phyloP scores from a whole-genome alignment of 2,797 vertebrate genomes.

The Thripadectes ignobilis region DNA sequence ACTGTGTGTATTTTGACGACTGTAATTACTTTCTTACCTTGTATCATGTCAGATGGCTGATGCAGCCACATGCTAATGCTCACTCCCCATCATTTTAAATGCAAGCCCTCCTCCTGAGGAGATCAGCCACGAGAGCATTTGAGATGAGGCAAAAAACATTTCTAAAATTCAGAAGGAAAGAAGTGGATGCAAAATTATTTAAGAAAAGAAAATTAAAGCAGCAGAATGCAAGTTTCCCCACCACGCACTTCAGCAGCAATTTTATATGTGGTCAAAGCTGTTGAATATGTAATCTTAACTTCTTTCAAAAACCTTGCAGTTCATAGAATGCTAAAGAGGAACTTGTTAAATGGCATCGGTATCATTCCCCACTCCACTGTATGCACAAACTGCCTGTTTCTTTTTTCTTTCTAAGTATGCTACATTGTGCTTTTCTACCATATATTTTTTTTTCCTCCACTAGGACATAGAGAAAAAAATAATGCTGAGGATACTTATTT shows the following conservation, averaged over 20 bases:
- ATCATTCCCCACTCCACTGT: background rate
- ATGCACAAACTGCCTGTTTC: background rate
- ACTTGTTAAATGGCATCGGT: background rate
- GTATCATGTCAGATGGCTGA: background rate
- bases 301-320: background rate
- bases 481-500: constrained; percentile 47
- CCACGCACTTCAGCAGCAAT: background rate
- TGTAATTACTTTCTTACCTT: background rate
- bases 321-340: background rate
- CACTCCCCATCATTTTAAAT: background rate
- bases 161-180: background rate
- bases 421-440: background rate
- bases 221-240: background rate
- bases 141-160: background rate
- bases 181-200: background rate
- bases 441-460: background rate
- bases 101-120: background rate
- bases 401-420: background rate
- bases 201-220: background rate
- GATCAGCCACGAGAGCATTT: background rate
- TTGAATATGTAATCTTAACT: background rate
- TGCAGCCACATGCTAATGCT: rapidly evolving
- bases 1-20: rapidly evolving
- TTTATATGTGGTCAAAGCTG: background rate
- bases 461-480: background rate